Base-by-base conservation (phyloP, 2,888 invertebrate genomes). In the Hirtodrosophila confusa region DNA sequence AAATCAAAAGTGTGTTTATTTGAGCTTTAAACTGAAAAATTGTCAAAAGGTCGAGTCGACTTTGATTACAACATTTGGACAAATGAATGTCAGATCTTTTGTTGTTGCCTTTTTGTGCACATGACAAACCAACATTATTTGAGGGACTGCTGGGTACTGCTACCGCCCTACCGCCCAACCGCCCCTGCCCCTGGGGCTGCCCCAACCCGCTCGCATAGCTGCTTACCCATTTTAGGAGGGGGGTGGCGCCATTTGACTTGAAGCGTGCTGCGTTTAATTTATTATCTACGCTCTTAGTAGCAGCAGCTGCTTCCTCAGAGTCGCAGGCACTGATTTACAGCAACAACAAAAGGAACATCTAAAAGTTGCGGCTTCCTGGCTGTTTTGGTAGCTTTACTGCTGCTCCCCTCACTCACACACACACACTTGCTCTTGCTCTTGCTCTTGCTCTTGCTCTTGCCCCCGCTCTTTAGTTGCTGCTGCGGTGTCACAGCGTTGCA, bases 211-310 rank as follows among this genome's bases (percentile, higher is more conserved):
- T 17, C 17, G n/a, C 12, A 17, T 41, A 45, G 54, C 35, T 27
- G 55, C 63, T 63, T 53, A 50, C 48, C 37, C 73, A 61, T 44
- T 67, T 53, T 23, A 4, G 47, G 17, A 3, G 8, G 7, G 41
- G 6, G 40, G 11, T 29, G 27, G 5, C 23, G 74, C 66, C 56
- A 60, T 74, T 74, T 75, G 75, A 67, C 67, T 70, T 75, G 75
- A 75, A 74, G 75, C 77, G 77, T 73, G 75, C 78, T 76, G 86
- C 80, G 80, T 78, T 86, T 86, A 86, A 84, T 84, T 84, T 86
- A 84, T 84, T 84, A 86, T 84, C 84, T 80, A 79, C 77, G 75
- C 69, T 78, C 61, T 78, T 67, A 67, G 68, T 64, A 47, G 40
- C 58, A 50, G 35, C 78, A 63, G 70, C 70, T 74, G 76, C 75